Base-by-base conservation (phyloP, 2,888 invertebrate species). In the Eristalis tenax region DNA sequence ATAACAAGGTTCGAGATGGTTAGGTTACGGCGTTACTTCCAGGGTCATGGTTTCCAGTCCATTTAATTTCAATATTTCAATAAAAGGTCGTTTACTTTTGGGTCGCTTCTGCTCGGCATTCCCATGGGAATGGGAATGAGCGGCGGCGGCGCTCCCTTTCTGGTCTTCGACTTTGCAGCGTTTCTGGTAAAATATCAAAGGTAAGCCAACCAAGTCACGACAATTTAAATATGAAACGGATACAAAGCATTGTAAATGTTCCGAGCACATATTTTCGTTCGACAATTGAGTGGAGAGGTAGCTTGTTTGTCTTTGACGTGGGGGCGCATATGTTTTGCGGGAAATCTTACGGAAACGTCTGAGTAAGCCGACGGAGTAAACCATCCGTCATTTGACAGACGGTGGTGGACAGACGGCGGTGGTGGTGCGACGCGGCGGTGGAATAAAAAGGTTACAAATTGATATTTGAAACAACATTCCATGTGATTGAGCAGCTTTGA, bases 31-130 rank as follows among this genome's bases (percentile, higher is more conserved):
- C 59, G 26, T 59, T 59, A 28, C 59, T 26, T 23, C 26, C 59
- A 59, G 59, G 23, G 23, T 59, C 59, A 59, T 26, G 59, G 59
- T 13, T 59, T 28, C 26, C 26, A 15, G 59, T 59, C 59, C 26
- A 28, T 59, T 59, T 59, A 50, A 50, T 50, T 59, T 23, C 59
- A 28, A 59, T 59, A 59, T 59, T 59, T 59, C 26, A 59, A 26
- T 59, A 59, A 59, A 59, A 59, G 59, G 59, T 59, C 59, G 59
- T 59, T 59, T 59, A 13, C 59, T 59, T 23, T 26, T 23, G 26
- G 50, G 18, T 8, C 8, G 50, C 18, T n/a, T n/a, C 50, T 8
- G n/a, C n/a, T 50, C 50, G 18, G 2, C 18, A 13, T 1, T 18
- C 43, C n/a, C 5, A 4, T 15, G n/a, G 18, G 50, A 8, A 5